These are phyloP conservation scores for Noctua janthina DNA, from an alignment of 2,888 invertebrate species.

Conservation along the genomic window DNA sequence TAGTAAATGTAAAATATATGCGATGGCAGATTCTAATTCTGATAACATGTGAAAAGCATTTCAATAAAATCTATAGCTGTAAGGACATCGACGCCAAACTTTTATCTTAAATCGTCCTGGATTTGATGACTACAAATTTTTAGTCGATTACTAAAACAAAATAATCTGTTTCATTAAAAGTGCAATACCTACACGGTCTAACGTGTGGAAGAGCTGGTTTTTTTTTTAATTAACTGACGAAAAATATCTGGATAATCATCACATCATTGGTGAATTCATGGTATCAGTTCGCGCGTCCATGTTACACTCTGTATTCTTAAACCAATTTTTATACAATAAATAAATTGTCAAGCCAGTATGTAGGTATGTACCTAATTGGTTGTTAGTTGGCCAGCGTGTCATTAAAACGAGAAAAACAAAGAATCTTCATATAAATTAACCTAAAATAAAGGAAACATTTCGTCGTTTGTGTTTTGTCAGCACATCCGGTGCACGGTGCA, in stretches of 20 bases:
- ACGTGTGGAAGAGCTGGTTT: no score
- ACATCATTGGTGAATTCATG: neutral
- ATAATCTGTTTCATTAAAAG: neutral
- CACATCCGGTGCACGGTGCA: constrained; percentile 42
- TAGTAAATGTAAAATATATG: neutral
- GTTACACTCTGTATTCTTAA: neutral
- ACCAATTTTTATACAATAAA: neutral
- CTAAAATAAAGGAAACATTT: constrained; percentile 46
- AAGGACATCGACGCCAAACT: neutral
- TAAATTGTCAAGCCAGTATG: neutral
- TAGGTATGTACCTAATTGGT: neutral
- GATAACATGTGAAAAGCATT: neutral
- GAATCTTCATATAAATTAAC: constrained; percentile 31
- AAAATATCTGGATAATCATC: neutral
- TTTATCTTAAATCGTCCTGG: neutral
- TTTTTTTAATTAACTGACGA: neutral
- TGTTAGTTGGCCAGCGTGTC: neutral
- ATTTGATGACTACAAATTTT: no score
- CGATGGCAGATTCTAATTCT: neutral
- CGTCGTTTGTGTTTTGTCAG: constrained; percentile 46
- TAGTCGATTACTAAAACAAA: neutral
- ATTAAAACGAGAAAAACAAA: neutral
- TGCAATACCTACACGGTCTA: neutral
- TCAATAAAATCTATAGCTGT: neutral
- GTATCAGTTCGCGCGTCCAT: neutral